phyloP scores from a whole-genome alignment of 2,797 vertebrate genomes.

The Prunella strophiata region DNA sequence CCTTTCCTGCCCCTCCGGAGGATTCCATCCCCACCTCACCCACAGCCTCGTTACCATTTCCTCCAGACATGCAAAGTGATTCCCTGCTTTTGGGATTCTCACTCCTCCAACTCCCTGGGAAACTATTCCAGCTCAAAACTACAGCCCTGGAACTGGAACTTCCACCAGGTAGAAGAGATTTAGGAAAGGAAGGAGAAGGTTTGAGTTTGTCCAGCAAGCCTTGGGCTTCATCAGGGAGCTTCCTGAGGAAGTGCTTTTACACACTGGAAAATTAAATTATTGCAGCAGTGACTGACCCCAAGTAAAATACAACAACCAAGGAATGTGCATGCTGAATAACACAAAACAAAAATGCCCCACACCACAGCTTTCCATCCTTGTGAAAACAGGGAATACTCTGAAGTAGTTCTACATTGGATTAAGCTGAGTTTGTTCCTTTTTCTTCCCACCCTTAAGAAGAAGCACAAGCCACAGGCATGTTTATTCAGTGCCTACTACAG shows the following conservation, averaged over 20 bases:
- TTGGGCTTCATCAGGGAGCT: not conserved
- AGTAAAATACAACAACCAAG: not conserved
- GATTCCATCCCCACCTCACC: not conserved
- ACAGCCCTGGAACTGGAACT: not conserved
- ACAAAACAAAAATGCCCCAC: not conserved
- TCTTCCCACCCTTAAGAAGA: not conserved
- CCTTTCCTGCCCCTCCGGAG: not conserved
- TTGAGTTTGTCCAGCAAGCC: not conserved
- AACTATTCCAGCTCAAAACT: not conserved
- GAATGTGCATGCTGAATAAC: rapidly evolving
- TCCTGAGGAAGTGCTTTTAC: not conserved
- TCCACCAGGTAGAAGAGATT: not conserved
- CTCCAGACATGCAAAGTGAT: not conserved
- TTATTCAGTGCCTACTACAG: not conserved
- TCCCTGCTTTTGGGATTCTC: not conserved
- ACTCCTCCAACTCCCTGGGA: not conserved
- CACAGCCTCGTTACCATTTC: not conserved
- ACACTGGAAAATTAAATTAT: not conserved
- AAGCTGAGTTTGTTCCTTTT: not conserved
- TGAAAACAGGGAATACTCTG: not conserved
- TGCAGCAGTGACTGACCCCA: not conserved
- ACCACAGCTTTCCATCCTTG: rapidly evolving
- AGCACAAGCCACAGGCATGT: not conserved
- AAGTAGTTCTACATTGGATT: not conserved
- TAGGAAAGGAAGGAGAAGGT: not conserved